Conservation (phyloP, 2,888 invertebrate species). For the Zaprionus lineosus region DNA sequence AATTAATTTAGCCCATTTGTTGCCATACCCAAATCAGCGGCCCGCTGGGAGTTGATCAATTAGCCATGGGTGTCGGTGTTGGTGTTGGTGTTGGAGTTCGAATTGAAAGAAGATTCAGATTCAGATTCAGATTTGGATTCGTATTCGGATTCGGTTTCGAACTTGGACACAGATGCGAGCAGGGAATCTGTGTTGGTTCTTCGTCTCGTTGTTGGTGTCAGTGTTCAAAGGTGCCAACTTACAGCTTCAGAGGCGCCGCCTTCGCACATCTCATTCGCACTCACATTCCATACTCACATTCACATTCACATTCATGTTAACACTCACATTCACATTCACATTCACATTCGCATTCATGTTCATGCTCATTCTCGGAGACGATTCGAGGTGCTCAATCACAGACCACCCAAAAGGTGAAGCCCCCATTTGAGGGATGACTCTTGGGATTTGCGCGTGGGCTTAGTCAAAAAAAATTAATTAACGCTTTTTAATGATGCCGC, state of each 20-base stretch:
- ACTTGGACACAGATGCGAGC: not conserved
- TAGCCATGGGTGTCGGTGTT: constrained; percentile 66
- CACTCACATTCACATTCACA: constrained; percentile 15
- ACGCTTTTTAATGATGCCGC: constrained; percentile 74
- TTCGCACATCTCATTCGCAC: constrained; percentile 34
- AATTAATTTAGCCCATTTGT: constrained; percentile 78
- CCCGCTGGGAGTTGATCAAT: constrained; percentile 75
- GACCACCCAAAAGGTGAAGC: constrained; percentile 63
- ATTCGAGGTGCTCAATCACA: constrained; percentile 20
- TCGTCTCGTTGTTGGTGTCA: constrained; percentile 4
- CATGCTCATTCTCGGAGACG: no score
- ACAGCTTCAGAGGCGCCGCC: constrained; percentile 76
- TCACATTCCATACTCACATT: constrained; percentile 12
- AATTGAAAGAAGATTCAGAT: no score
- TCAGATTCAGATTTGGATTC: not conserved
- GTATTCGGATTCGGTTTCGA: not conserved
- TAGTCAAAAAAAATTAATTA: constrained; percentile 67
- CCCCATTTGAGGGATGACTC: constrained; percentile 65
- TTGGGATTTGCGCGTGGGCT: constrained; percentile 46
- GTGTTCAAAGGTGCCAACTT: constrained; percentile 44
- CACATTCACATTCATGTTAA: constrained; percentile 10
- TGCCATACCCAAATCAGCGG: constrained; percentile 73
- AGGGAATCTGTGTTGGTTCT: not conserved
- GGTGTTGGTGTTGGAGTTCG: constrained; percentile 35
- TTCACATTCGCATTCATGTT: constrained; percentile 1